phyloP scores from a whole-genome alignment of 2,113 vertebrate genomes.

The Brevimyrus niger region DNA sequence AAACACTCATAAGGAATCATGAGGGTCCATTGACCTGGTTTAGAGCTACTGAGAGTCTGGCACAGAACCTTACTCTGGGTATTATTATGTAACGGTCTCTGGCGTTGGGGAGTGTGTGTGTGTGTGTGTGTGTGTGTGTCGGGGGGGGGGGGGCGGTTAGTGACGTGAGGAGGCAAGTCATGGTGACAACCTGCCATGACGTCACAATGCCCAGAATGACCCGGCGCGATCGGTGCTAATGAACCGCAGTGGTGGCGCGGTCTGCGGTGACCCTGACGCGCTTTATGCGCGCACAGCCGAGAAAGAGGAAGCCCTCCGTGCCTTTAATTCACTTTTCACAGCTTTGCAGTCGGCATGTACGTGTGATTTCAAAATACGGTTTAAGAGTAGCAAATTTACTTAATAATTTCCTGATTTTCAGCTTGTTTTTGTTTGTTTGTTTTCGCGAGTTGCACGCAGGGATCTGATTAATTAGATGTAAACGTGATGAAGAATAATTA shows the following conservation, averaged over 20 bases:
- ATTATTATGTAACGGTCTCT: background rate
- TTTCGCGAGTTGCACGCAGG: background rate
- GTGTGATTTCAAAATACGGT: background rate
- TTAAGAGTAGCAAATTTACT: background rate
- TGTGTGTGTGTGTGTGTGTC: no score
- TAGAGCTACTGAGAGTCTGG: background rate
- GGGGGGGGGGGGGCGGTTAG: background rate
- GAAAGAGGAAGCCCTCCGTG: background rate
- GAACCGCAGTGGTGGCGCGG: background rate
- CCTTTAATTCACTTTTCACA: background rate
- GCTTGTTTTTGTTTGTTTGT: conserved; percentile 7
- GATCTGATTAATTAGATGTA: conserved; percentile 9
- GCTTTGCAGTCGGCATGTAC: background rate
- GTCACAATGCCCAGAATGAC: background rate
- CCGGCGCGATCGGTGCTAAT: background rate
- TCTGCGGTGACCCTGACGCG: background rate
- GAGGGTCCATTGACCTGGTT: background rate
- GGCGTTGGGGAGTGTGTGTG: no score
- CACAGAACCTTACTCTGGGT: background rate
- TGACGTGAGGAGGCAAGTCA: background rate
- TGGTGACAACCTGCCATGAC: background rate
- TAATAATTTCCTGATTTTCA: background rate
- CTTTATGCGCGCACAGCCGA: background rate
- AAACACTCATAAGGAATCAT: conserved; percentile 4
- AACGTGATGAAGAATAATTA: conserved; percentile 9